These are phyloP conservation scores for Panagrolaimus sp. DNA, from an alignment of 1,140 invertebrate genomes.

Conservation along the genomic window DNA sequence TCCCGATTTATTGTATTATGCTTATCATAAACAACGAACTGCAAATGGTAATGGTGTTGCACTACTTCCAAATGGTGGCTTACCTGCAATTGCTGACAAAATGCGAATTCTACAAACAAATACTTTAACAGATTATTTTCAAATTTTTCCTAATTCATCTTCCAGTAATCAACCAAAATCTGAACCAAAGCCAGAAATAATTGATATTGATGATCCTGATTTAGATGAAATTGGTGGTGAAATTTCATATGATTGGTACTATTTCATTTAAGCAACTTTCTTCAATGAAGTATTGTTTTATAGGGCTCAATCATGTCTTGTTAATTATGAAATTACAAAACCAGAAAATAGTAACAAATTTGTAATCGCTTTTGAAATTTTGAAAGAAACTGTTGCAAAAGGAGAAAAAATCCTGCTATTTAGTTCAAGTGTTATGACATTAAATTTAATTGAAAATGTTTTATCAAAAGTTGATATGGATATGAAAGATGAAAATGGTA, in stretches of 20 bases:
- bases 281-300: no score
- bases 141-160: no score
- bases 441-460: constrained; percentile 94
- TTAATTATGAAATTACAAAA: constrained; percentile 73
- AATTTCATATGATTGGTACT: constrained; percentile 7
- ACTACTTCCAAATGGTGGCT: background rate
- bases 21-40: constrained; percentile 57
- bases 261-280: background rate
- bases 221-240: constrained; percentile 5
- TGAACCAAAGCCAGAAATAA: constrained; percentile 1
- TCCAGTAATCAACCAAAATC: background rate
- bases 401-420: constrained; percentile 91
- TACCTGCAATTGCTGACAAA: background rate
- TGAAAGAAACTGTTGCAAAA: constrained; percentile 76
- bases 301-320: constrained; percentile 61
- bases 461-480: constrained; percentile 60
- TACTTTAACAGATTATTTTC: background rate
- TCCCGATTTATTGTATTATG: constrained; percentile 88
- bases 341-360: constrained; percentile 92
- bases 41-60: background rate
- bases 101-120: background rate
- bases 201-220: constrained; percentile 1
- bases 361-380: constrained; percentile 82
- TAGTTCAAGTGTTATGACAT: constrained; percentile 69
- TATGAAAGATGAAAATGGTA: constrained; percentile 55